phyloP scores from a whole-genome alignment of 2,888 invertebrate genomes.

The Amphipoea oculea region DNA sequence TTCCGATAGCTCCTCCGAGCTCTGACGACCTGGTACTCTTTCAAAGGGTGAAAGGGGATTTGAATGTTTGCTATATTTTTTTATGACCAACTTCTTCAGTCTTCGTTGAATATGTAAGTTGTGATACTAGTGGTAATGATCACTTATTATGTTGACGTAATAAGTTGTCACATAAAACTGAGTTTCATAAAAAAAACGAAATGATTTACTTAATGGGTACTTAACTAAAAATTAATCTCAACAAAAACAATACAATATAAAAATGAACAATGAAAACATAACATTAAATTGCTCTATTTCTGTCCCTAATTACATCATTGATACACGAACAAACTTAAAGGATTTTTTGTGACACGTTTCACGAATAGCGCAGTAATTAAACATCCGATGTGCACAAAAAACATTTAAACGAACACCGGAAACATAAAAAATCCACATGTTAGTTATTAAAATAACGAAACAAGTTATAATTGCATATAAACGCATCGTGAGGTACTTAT shows the following conservation, averaged over 20 bases:
- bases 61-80: background rate
- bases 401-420: constrained; percentile 55
- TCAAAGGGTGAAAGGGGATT: constrained; percentile 68
- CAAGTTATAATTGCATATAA: constrained; percentile 70
- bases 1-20: constrained; percentile 67
- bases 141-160: background rate
- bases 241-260: constrained; percentile 21
- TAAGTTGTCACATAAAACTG: background rate
- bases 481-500: constrained; percentile 66
- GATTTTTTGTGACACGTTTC: constrained; percentile 52
- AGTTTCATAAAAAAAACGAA: background rate
- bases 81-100: background rate
- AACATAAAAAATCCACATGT: constrained; percentile 62
- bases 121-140: background rate
- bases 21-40: constrained; percentile 50
- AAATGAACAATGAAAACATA: constrained; percentile 20
- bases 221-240: background rate
- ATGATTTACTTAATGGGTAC: background rate
- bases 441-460: constrained; percentile 64
- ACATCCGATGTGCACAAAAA: constrained; percentile 57
- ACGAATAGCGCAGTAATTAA: constrained; percentile 55
- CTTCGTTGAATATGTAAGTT: background rate
- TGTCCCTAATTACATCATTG: constrained; percentile 37
- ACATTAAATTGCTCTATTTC: constrained; percentile 47
- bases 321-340: constrained; percentile 31